Evolutionary conservation across 2,113 vertebrate species (phyloP), one percentile per base, ranked within the genome.

Genomic region (Herpetotheres cachinnans): DNA sequence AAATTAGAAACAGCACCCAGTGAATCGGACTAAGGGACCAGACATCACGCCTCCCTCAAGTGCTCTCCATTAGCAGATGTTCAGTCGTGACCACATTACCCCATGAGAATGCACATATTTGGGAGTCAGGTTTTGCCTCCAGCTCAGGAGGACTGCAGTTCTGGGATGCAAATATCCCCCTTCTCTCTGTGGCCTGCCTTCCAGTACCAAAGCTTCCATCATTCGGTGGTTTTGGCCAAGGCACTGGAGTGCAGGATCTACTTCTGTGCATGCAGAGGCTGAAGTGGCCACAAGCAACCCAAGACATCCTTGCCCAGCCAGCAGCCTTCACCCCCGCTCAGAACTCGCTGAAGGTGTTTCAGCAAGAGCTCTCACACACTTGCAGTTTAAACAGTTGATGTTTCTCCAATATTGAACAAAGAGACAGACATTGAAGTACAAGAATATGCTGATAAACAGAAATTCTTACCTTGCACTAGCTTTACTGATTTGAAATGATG

Each of bases 101-200:
- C 17, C 32, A 80, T 2, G 3, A 16, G 32, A 63, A 63, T 0
- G 0, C 32, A n/a, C 5, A 1, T 17, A n/a, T 30, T 26, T 30
- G 19, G 11, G 22, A 40, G 14, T 34, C 32, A 50, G 26, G 21
- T 61, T 78, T 66, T 49, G 71, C 32, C 46, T 78, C 22, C 40
- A 56, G 11, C 42, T 62, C 54, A 56, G 16, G 9, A n/a, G 2
- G 26, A 18, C 16, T 32, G 26, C 20, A 29, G 36, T 29, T 46
- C 47, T 36, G 18, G 11, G 13, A 42, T 9, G 2, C 13, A 67
- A 61, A 29, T 24, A 29, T n/a, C 3, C 7, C 3, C 2, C 16
- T 69, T 29, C 38, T 32, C 15, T 50, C 58, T 30, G 56, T 44
- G 34, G 18, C 12, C 36, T 80, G 71, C 44, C 38, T 55, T 30